A percentile compares a stretch with the other conserved stretches of the same genome.
Conservation (phyloP, 2,797 vertebrate genomes). For the Gallirallus australis region DNA sequence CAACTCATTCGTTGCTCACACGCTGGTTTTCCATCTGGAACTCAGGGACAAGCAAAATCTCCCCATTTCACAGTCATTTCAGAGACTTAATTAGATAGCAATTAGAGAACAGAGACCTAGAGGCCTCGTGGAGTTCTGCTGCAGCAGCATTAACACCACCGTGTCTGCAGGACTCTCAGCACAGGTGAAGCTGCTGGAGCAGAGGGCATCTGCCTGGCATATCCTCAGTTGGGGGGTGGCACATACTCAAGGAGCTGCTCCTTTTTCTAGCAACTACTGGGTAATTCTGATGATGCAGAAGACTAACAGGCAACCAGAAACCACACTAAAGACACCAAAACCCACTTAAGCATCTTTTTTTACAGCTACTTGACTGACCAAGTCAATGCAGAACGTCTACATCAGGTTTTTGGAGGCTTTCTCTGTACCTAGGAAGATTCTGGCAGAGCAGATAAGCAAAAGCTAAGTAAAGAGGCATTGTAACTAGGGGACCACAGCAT, state of each 20-base stretch:
- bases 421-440: not conserved
- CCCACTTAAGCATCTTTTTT: not conserved
- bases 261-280: not conserved
- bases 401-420: rapidly evolving
- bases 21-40: not conserved
- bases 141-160: rapidly evolving
- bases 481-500: rapidly evolving
- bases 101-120: not conserved
- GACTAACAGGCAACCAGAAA: not conserved
- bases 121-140: rapidly evolving
- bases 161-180: not conserved
- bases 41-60: not conserved
- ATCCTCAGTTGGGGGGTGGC: rapidly evolving
- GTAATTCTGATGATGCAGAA: not conserved
- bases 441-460: not conserved
- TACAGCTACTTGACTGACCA: not conserved
- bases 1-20: not conserved
- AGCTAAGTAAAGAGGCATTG: not conserved
- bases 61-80: not conserved
- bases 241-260: not conserved
- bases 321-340: rapidly evolving
- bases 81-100: not conserved
- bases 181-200: not conserved
- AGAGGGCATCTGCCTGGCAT: not conserved
- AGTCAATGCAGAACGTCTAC: not conserved